A percentile compares a stretch with the other conserved stretches of the same genome.
Conservation (phyloP, 2,113 vertebrate species). For the Pelmatolapia mariae region DNA sequence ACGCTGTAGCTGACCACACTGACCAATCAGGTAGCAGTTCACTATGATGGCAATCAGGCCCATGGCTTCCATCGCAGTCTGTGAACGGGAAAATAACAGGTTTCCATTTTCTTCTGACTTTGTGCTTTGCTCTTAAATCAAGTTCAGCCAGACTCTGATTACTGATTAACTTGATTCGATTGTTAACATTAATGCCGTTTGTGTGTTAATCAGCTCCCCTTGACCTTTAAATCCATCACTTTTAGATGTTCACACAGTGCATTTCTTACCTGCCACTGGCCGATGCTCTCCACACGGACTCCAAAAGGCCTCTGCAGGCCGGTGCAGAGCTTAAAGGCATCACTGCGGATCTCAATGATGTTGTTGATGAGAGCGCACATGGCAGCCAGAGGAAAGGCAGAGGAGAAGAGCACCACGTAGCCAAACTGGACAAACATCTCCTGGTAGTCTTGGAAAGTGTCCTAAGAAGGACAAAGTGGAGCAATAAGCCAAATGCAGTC, state of each 20-base stretch:
- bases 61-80: constrained; percentile 97
- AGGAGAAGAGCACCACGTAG: constrained; percentile 96
- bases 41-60: constrained; percentile 92
- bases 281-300: constrained; percentile 86
- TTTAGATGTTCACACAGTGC: background rate
- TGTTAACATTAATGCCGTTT: background rate
- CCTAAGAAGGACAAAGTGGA: constrained; percentile 64
- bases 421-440: constrained; percentile 99
- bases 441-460: constrained; percentile 96
- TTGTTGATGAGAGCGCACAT: constrained; percentile 95
- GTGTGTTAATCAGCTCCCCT: background rate
- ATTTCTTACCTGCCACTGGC: constrained; percentile 89
- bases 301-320: constrained; percentile 94
- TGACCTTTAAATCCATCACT: background rate
- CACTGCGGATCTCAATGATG: constrained; percentile 94
- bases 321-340: constrained; percentile 94
- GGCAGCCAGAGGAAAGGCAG: constrained; percentile 91
- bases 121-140: background rate
- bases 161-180: background rate
- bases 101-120: background rate
- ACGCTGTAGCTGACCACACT: constrained; percentile 93
- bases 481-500: background rate
- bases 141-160: background rate
- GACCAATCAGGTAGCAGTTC: constrained; percentile 97
- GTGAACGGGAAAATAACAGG: background rate